Evolutionary conservation across 2,888 invertebrate species (phyloP), one percentile per base, ranked within the genome.

Genomic region (Neoscelio sp.): DNA sequence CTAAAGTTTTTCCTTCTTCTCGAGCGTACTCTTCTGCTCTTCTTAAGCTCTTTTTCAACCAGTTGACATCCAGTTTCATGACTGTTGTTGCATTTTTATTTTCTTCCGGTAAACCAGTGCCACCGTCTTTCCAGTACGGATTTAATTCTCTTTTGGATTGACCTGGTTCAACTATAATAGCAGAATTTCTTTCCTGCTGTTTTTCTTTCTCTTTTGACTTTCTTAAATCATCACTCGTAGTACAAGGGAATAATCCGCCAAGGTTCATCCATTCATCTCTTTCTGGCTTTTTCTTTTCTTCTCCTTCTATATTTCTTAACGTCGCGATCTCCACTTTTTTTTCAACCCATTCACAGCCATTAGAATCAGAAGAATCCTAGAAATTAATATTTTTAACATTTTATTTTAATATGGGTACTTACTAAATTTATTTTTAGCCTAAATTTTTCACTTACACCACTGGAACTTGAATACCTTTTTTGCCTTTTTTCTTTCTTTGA

Each of bases 91-190:
- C 91, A 83, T 89, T 86, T 82, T 90, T 87, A 80, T 82, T 75
- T 5, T 67, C 67, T 52, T 82, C 68, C 0, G 98, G 98, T 71
- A 98, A 88, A 1, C 98, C 98, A 58, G 93, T 93, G 0, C 98
- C 98, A 42, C 97, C 97, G 90, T 95, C 92, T 91, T 95, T 97
- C 97, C 98, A 98, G 87, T 96, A 96, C 0, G 97, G 98, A 92
- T 98, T 98, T 60, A 98, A 91, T 91, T 98, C 98, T 85, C 94
- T 92, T 0, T 90, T 91, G 88, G 95, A 95, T 78, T 94, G 94
- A 0, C 94, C 93, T 10, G 96, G 95, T 91, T 92, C 80, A 88
- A 94, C 93, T 83, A 95, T 94, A 35, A 92, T 91, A 85, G 93
- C 92, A 64, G 92, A 92, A 80, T 93, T 91, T 78, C 91, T 91